Evolutionary conservation across 2,797 vertebrate genomes (phyloP), one percentile per base, ranked within the genome.

Genomic region (Glossophaga mutica): DNA sequence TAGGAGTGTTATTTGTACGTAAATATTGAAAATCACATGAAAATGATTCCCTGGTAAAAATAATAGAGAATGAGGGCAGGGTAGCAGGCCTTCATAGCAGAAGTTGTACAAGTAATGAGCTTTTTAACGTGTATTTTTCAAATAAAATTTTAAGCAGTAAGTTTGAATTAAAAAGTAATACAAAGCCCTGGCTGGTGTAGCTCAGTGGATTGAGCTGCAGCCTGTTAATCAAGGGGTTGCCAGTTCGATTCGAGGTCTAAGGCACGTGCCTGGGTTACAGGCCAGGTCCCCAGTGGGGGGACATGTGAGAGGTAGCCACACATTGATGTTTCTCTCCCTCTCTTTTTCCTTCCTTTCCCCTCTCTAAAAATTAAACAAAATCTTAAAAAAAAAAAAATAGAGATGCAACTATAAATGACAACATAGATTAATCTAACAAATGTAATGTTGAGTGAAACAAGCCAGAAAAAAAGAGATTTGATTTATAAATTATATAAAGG

Each of bases 91-190:
- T 85, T 62, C n/a, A 78, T 65, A 73, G 42, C 42, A 68, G 68
- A 37, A 65, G 32, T 62, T 79, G 44, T 62, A 65, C 42, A 93
- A 68, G 16, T 18, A 29, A 62, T 16, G 68, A 34, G 14, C 65
- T 84, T 26, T 77, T 95, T 50, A 24, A 76, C 29, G 21, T 90
- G 34, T 67, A 71, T 67, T 90, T 95, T 96, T 94, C 52, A 82
- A 44, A 57, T 88, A 50, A 81, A 39, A 8, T n/a, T 88, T 77
- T 32, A 71, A 42, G 59, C 42, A 39, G 3, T 42, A 52, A 50
- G 11, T 70, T 83, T 81, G 29, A 77, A 46, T 94, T 86, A 26
- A 48, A 92, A 87, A 90, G 76, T 86, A 32, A 62, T 62, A 62
- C 34, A 93, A 42, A 78, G 24, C 24, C 57, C 57, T 59, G 57